Evolutionary conservation across 92 coral and sea anemone genomes (phyloP).

Genomic region (Pocillopora grandis): DNA sequence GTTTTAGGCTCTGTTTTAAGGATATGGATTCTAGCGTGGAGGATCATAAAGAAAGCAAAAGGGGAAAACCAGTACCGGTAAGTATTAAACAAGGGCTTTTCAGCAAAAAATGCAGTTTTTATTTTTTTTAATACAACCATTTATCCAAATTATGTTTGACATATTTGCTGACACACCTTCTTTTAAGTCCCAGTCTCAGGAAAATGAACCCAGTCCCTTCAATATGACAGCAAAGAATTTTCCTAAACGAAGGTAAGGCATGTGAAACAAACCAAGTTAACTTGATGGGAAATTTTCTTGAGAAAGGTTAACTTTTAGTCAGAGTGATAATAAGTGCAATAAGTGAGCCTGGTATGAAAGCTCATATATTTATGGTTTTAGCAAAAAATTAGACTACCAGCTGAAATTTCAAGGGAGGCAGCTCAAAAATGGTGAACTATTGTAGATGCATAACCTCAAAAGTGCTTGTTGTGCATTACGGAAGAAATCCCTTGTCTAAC

Average conservation of each 20-base stretch:
- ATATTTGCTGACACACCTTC: neutral
- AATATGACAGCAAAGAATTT: constrained; percentile 98
- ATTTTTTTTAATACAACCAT: neutral
- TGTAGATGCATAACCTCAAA: too few species aligned
- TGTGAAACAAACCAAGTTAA: neutral
- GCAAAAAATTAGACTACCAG: too few species aligned
- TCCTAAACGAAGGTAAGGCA: constrained; percentile 82
- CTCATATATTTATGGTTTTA: too few species aligned
- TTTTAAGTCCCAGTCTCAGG: constrained; percentile 9
- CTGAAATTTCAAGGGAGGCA: too few species aligned
- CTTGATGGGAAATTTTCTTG: neutral
- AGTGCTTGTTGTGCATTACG: too few species aligned
- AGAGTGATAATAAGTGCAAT: too few species aligned
- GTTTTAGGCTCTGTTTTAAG: constrained; percentile 30
- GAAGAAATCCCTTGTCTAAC: too few species aligned
- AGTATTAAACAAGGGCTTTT: too few species aligned
- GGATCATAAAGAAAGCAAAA: constrained; percentile 41
- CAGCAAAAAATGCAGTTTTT: too few species aligned
- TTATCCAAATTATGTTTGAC: neutral
- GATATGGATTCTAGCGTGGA: constrained; percentile 28
- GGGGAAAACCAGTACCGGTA: constrained; percentile 9
- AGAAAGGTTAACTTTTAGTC: neutral
- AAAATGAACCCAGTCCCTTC: constrained; percentile 69
- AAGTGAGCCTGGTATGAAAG: too few species aligned
- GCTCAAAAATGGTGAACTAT: too few species aligned